phyloP scores from a whole-genome alignment of 30 jellyfish, hydroid and myxozoan species.

The Pelagia noctiluca region DNA sequence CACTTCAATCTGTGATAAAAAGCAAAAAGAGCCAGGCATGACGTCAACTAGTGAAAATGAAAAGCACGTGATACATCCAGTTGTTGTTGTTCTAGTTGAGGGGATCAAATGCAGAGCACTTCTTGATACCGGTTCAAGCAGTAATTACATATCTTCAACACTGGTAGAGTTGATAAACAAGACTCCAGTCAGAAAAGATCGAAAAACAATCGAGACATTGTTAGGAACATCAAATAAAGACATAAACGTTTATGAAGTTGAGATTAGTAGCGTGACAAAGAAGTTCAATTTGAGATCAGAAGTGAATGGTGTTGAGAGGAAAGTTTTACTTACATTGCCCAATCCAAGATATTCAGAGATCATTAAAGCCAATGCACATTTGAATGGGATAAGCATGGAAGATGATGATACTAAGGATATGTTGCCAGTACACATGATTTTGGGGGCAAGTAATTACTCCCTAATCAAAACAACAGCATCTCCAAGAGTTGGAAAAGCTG shows the following conservation, averaged over 20 bases:
- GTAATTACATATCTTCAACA: slow-evolving; percentile 6
- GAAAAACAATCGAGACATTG: neutral
- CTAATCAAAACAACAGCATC: too few relatives aligned
- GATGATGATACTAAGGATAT: slow-evolving; percentile 34
- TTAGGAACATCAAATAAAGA: neutral
- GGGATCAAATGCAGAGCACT: slow-evolving; percentile 24
- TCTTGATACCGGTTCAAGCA: slow-evolving; percentile 11
- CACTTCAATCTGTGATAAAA: slow-evolving; percentile 28
- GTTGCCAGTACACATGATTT: slow-evolving; percentile 28
- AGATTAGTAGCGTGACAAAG: neutral
- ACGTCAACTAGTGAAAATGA: slow-evolving; percentile 5
- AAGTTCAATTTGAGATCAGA: too few relatives aligned
- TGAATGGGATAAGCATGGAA: slow-evolving; percentile 39
- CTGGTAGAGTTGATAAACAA: slow-evolving; percentile 1
- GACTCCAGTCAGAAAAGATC: slow-evolving; percentile 22
- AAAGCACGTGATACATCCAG: slow-evolving; percentile 6
- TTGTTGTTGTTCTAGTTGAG: slow-evolving; percentile 17
- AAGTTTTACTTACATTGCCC: too few relatives aligned
- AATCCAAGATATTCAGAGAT: slow-evolving; percentile 31
- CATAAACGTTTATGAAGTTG: slow-evolving; percentile 4
- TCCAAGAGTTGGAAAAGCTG: too few relatives aligned
- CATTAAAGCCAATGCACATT: slow-evolving; percentile 7
- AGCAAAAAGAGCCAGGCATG: slow-evolving; percentile 36
- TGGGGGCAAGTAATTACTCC: too few relatives aligned
- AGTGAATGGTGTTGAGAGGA: too few relatives aligned